Conservation (phyloP, 92 coral and sea anemone species). For the Palythoa caribaeorum region DNA sequence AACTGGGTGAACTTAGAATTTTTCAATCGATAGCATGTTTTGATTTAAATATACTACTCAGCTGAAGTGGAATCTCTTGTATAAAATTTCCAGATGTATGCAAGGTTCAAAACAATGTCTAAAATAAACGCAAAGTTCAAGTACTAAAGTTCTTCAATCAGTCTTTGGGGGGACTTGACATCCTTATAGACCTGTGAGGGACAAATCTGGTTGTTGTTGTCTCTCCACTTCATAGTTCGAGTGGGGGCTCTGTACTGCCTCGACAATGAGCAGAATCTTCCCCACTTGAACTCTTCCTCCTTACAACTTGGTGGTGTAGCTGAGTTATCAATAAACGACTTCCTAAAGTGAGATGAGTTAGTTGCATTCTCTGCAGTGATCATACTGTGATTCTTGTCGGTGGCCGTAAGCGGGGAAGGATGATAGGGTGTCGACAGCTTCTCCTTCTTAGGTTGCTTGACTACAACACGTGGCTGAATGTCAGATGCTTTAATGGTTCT, state of each 20-base stretch:
- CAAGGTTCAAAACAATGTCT: too few species aligned
- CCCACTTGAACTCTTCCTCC: constrained; percentile 13
- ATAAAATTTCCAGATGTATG: too few species aligned
- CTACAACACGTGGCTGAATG: neutral
- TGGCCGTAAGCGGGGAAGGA: constrained; percentile 45
- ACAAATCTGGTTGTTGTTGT: constrained; percentile 10
- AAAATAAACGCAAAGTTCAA: neutral
- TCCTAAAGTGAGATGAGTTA: constrained; percentile 59
- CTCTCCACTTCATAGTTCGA: constrained; percentile 29
- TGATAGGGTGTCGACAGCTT: constrained; percentile 48
- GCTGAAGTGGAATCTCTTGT: too few species aligned
- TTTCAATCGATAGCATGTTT: too few species aligned
- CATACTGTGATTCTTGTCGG: constrained; percentile 50
- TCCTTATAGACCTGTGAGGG: constrained; percentile 20
- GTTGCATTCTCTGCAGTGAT: constrained; percentile 42
- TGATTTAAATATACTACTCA: too few species aligned
- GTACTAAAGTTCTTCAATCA: constrained; percentile 7
- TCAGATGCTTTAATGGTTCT: constrained; percentile 14
- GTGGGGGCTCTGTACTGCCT: neutral
- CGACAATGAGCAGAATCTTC: neutral
- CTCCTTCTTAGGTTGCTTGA: constrained; percentile 15
- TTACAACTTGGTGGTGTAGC: neutral
- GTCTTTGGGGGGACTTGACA: constrained; percentile 45
- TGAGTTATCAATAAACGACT: constrained; percentile 11
- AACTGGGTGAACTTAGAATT: too few species aligned